These are phyloP conservation scores for Hyposoter dolosus DNA, from an alignment of 2,888 invertebrate species.

Conservation along the genomic window DNA sequence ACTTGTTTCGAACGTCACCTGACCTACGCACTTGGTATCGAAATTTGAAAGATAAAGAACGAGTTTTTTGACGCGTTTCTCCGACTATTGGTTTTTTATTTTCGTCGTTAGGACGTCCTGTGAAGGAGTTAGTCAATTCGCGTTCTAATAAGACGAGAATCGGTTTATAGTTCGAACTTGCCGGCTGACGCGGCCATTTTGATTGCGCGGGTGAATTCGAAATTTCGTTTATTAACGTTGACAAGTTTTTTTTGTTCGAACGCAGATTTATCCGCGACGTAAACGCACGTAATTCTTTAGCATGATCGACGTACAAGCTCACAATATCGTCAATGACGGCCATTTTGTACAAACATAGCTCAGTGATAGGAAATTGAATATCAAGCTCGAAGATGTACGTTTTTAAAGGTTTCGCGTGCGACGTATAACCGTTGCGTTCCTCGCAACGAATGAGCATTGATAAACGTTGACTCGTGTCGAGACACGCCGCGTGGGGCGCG, in stretches of 20 bases:
- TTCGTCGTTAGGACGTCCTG: neutral
- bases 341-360: neutral
- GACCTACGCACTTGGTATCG: conserved; percentile 1
- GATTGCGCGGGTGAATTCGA: neutral
- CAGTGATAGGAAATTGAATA: neutral
- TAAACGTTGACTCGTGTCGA: neutral
- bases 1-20: conserved; percentile 17
- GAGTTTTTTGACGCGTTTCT: neutral
- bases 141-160: neutral
- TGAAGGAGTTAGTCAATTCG: neutral
- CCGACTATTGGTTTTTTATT: neutral
- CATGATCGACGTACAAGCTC: neutral
- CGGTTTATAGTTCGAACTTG: neutral
- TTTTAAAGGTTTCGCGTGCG: neutral
- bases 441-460: conserved; percentile 1
- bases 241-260: neutral
- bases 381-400: neutral
- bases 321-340: neutral
- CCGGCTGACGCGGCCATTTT: neutral
- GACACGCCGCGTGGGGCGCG: conserved; percentile 6
- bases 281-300: neutral
- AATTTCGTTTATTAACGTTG: neutral
- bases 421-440: neutral
- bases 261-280: neutral
- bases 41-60: conserved; percentile 12